These are phyloP conservation scores for Carcina quercana DNA, from an alignment of 2,888 invertebrate genomes.

Conservation along the genomic window DNA sequence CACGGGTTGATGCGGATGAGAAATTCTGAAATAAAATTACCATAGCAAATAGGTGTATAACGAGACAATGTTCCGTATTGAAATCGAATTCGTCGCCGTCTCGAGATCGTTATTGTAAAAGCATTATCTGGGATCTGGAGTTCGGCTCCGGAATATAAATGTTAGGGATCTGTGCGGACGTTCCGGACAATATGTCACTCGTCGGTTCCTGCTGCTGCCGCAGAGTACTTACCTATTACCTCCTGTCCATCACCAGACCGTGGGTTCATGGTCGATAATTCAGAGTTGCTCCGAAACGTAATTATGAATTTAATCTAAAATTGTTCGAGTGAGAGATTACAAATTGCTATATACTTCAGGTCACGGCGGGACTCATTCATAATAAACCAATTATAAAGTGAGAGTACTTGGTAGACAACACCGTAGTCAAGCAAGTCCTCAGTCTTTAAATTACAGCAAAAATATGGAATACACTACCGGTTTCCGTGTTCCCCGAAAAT, in stretches of 20 bases:
- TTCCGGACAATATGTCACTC: slow-evolving; percentile 60
- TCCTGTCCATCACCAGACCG: slow-evolving; percentile 10
- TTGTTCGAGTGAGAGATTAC: neutral
- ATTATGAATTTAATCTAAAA: slow-evolving; percentile 5
- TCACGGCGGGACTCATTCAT: no score
- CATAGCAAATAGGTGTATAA: slow-evolving; percentile 39
- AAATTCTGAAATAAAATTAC: slow-evolving; percentile 29
- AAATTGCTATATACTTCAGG: neutral
- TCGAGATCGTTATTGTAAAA: slow-evolving; percentile 62
- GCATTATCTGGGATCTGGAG: slow-evolving; percentile 59
- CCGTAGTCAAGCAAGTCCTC: no score
- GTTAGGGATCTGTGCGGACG: slow-evolving; percentile 38
- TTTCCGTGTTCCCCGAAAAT: no score
- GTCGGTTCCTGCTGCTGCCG: slow-evolving; percentile 1
- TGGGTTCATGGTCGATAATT: slow-evolving; percentile 2
- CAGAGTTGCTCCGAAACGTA: slow-evolving; percentile 1
- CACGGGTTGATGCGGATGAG: slow-evolving; percentile 17
- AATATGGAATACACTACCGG: no score
- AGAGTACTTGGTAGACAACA: no score
- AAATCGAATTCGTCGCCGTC: slow-evolving; percentile 55
- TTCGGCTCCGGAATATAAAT: slow-evolving; percentile 58
- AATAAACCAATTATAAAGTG: no score
- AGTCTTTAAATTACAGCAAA: no score
- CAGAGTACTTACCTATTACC: slow-evolving; percentile 11
- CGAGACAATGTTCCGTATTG: slow-evolving; percentile 34